phyloP scores from a whole-genome alignment of 2,797 vertebrate genomes.

The Allobates femoralis region DNA sequence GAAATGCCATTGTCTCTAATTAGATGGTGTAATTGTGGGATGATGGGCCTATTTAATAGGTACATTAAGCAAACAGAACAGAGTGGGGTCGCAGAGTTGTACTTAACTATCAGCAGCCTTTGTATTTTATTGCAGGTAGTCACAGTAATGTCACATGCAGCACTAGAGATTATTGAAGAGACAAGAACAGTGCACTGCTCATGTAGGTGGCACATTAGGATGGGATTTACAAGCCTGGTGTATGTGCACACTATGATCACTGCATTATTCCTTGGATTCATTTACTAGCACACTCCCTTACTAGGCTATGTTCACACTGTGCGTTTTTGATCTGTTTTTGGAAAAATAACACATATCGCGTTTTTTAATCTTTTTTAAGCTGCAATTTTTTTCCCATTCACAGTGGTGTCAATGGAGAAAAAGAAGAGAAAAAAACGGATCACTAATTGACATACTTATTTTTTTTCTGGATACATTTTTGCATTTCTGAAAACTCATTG shows the following conservation, averaged over 20 bases:
- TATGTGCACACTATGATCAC: not conserved
- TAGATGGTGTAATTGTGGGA: constrained; percentile 40
- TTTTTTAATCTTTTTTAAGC: no score
- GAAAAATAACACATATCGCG: no score
- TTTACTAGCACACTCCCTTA: constrained; percentile 49
- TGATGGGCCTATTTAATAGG: constrained; percentile 49
- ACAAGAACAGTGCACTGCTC: constrained; percentile 31
- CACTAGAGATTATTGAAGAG: constrained; percentile 13
- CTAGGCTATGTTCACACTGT: no score
- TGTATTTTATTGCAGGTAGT: constrained; percentile 48
- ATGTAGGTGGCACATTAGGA: constrained; percentile 44
- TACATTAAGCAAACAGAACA: constrained; percentile 53
- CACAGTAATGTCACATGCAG: constrained; percentile 27
- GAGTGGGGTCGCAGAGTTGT: constrained; percentile 47
- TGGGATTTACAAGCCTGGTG: constrained; percentile 42
- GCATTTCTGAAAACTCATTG: no score
- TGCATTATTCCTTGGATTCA: constrained; percentile 45
- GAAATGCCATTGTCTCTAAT: constrained; percentile 42
- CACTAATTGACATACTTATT: no score
- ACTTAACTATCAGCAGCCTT: constrained; percentile 37
- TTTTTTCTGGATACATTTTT: no score
- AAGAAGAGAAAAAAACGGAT: no score
- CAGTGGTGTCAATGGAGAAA: no score
- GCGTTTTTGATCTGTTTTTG: no score
- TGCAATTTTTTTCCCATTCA: no score